Evolutionary conservation across 2,113 vertebrate species (phyloP), one percentile per base, ranked within the genome.

Genomic region (Hydrolagus affinis): DNA sequence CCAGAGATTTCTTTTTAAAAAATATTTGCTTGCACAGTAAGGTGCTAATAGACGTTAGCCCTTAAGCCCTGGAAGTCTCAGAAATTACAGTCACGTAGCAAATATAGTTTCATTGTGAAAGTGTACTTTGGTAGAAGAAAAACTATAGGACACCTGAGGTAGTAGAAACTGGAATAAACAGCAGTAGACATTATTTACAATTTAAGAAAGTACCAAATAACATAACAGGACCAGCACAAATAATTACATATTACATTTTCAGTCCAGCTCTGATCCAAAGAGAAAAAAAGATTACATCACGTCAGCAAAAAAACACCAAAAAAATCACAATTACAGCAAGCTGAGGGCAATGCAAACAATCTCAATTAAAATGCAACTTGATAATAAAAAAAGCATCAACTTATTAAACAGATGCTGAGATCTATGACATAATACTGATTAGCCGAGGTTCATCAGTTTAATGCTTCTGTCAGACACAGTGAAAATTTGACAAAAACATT

Each of bases 91-190:
- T 94, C 92, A 94, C 93, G 92, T 92, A 95, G 93, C 92, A 94
- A 94, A 94, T 94, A 94, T 90, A 92, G 92, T 93, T 91, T 95
- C 93, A 94, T 93, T 91, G 92, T 94, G 94, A 95, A 93, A 94
- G 93, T 95, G 94, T 95, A 95, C 95, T 96, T 96, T 96, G 95
- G 95, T 96, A 96, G 94, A 96, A 94, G 94, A 95, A 93, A 95
- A 93, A 94, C 95, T 96, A 95, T 94, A 94, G 94, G 95, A 95
- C 93, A 96, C 95, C 95, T 96, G 96, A 97, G 95, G 95, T 97
- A 97, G 96, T 95, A 95, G 94, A 96, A 94, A 95, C 89, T 94
- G 95, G 94, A 95, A 95, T 95, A 95, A 95, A 96, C 94, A 96
- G 95, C 95, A 96, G 94, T 93, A 95, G 94, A 94, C 91, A 86